phyloP scores from a whole-genome alignment of 1,140 invertebrate genomes.

The Diorhabda elongata region DNA sequence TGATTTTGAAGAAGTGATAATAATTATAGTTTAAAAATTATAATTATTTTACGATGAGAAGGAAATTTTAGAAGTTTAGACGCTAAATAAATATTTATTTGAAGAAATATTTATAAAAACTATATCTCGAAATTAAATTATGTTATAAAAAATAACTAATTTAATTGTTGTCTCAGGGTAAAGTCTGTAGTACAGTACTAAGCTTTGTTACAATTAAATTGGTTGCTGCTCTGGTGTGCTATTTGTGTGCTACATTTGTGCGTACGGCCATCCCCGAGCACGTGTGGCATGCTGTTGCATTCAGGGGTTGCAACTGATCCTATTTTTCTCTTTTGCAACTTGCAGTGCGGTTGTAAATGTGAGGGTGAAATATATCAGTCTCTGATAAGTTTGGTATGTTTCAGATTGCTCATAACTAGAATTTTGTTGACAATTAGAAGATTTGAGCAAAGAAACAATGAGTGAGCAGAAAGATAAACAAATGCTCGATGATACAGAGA shows the following conservation, averaged over 20 bases:
- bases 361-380: too few relatives aligned
- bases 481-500: background rate
- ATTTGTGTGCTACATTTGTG: background rate
- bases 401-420: background rate
- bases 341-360: too few relatives aligned
- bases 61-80: too few relatives aligned
- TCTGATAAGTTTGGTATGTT: too few relatives aligned
- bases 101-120: too few relatives aligned
- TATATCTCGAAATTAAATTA: too few relatives aligned
- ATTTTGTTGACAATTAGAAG: background rate
- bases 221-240: background rate
- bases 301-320: too few relatives aligned
- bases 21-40: too few relatives aligned
- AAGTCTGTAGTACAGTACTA: conserved; percentile 4
- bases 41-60: too few relatives aligned
- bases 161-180: background rate
- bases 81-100: too few relatives aligned
- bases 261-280: background rate
- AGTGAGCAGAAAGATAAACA: background rate
- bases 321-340: too few relatives aligned
- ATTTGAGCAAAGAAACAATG: background rate
- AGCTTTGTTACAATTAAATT: background rate
- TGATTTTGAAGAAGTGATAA: too few relatives aligned
- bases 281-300: background rate
- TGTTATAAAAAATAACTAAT: background rate